Evolutionary conservation across 2,888 invertebrate species (phyloP).

Genomic region (Alloscopus bannaensis): DNA sequence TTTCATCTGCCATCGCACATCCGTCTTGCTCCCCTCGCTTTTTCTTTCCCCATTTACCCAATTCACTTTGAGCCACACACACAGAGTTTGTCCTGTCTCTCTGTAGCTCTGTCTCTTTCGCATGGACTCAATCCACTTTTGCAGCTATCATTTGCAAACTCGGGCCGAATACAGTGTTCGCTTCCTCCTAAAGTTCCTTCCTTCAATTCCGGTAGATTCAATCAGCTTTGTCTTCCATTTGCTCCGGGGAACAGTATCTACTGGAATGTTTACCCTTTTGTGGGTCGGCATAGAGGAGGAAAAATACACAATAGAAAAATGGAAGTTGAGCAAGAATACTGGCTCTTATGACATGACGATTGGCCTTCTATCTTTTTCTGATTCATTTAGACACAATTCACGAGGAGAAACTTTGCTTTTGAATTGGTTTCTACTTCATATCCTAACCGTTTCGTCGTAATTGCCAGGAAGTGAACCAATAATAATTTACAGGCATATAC

Average conservation of each 20-base stretch:
- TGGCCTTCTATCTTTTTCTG: no score
- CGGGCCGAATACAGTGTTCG: no score
- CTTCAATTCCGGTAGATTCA: constrained; percentile 44
- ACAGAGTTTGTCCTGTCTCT: not conserved
- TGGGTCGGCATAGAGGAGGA: not conserved
- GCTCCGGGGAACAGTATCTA: constrained; percentile 11
- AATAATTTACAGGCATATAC: no score
- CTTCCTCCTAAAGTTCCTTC: constrained; percentile 26
- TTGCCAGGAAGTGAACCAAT: no score
- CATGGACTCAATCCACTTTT: no score
- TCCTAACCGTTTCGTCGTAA: no score
- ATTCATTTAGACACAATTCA: no score
- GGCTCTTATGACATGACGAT: no score
- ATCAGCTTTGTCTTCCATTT: constrained; percentile 56
- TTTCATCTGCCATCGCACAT: constrained; percentile 42
- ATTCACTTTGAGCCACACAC: not conserved
- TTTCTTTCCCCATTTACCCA: not conserved
- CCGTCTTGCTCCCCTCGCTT: not conserved
- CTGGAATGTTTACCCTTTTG: constrained; percentile 23
- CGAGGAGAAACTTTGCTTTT: no score
- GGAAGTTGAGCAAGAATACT: not conserved
- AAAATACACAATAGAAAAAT: not conserved
- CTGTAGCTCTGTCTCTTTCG: not conserved
- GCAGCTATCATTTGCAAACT: no score
- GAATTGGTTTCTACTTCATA: no score